phyloP scores from a whole-genome alignment of 2,797 vertebrate genomes.

The Danio tinwini region DNA sequence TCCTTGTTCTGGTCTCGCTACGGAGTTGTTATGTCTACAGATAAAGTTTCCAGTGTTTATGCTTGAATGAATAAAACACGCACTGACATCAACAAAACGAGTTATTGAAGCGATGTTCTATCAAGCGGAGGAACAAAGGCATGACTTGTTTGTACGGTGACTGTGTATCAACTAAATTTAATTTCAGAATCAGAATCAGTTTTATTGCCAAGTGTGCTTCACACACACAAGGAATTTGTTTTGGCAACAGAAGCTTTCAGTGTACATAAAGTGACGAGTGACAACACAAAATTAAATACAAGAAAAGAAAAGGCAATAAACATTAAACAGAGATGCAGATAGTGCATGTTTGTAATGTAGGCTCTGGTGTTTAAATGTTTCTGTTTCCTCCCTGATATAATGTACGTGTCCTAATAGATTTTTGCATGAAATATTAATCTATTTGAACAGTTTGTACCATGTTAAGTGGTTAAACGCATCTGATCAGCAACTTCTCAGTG shows the following conservation, averaged over 20 bases:
- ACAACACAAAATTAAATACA: no score
- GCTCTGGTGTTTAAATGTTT: not conserved
- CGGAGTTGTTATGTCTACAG: conserved; percentile 57
- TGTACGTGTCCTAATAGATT: not conserved
- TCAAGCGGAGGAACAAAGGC: conserved; percentile 39
- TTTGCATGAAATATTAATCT: not conserved
- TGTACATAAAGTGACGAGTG: no score
- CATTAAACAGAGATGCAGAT: no score
- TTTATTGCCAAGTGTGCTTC: no score
- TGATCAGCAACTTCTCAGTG: no score
- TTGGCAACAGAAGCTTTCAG: no score
- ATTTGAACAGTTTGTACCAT: not conserved
- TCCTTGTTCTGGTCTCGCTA: conserved; percentile 16
- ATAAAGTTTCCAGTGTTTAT: conserved; percentile 55
- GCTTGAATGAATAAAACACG: conserved; percentile 35
- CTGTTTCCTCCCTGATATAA: no score
- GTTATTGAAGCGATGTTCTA: conserved; percentile 34
- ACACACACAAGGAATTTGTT: no score
- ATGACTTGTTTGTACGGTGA: conserved; percentile 1
- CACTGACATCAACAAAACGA: conserved; percentile 32
- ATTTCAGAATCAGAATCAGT: no score
- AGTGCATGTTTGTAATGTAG: no score
- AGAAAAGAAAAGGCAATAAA: no score
- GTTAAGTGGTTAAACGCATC: not conserved
- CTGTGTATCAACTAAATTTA: not conserved